These are phyloP conservation scores for Puntigrus tetrazona DNA, from an alignment of 2,113 vertebrate species.

Conservation along the genomic window DNA sequence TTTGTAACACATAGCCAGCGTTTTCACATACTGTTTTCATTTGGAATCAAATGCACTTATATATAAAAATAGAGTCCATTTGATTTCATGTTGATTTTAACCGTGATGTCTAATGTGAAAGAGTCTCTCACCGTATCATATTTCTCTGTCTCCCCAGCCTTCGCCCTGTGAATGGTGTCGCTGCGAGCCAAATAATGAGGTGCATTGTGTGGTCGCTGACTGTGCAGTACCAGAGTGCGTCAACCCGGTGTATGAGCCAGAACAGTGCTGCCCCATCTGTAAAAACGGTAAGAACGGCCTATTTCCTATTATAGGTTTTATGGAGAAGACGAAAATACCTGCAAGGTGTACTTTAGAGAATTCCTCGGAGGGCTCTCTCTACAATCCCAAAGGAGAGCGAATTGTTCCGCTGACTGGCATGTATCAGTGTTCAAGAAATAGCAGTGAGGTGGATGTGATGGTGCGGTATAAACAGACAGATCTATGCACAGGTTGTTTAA, in stretches of 20 bases:
- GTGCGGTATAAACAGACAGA: neutral
- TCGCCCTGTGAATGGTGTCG: constrained; percentile 96
- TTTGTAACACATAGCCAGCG: neutral
- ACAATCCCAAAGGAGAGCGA: neutral
- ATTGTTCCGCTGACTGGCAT: constrained; percentile 4
- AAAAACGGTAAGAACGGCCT: constrained; percentile 92
- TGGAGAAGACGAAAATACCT: constrained; percentile 15
- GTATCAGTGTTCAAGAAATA: constrained; percentile 3
- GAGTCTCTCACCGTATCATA: constrained; percentile 44
- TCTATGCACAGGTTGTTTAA: neutral
- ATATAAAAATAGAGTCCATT: neutral
- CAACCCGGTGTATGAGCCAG: constrained; percentile 98
- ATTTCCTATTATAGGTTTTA: constrained; percentile 52
- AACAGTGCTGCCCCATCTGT: constrained; percentile 99
- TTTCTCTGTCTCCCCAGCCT: constrained; percentile 68
- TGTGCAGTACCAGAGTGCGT: constrained; percentile 98
- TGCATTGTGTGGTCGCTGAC: constrained; percentile 99
- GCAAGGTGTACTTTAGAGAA: constrained; percentile 13
- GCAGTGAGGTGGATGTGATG: neutral
- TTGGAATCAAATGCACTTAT: neutral
- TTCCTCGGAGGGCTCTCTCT: neutral
- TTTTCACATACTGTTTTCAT: neutral
- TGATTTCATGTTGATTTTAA: neutral
- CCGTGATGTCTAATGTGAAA: neutral
- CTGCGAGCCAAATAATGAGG: constrained; percentile 99